Base-by-base conservation (phyloP, 2,888 invertebrate genomes). In the Xanthostigma xanthostigma region DNA sequence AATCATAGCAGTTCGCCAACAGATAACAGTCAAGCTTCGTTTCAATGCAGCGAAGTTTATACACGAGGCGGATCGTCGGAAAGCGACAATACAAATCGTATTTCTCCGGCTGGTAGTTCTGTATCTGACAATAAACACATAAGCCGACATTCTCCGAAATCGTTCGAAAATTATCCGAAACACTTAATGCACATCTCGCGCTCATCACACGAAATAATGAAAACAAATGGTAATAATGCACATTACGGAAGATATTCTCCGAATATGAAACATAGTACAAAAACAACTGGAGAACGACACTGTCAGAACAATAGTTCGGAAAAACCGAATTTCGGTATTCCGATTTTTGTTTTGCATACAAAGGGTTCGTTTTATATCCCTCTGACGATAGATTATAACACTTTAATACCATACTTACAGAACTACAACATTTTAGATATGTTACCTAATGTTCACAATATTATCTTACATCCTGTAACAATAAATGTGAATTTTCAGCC, bases 301-400 rank as follows among this genome's bases (percentile, higher is more conserved):
- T 48, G 12, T 60, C 62, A 47, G 63, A 62, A 38, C 51, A 56
- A 9, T 57, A 49, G 45, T 45, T 36, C 46, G 6, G 45, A 42
- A 42, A 36, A 44, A 46, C 43, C 57, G 35, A 67, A 66, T 12
- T 71, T 77, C 54, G 74, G 77, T 45, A 82, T 93, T 44, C 93
- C 94, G 0, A 84, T 92, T 38, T 94, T 94, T 65, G 92, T 90
- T 3, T 71, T 94, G 37, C 91, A 93, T 64, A 78, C 90, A n/a
- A 80, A 83, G 53, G 92, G 93, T 39, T 76, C 81, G 44, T 93
- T 85, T 67, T 94, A 94, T 69, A 78, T 94, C 48, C 93, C 94
- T 1, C 68, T 93, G 51, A 84, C 83, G 53, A 73, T 92, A 46
- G 89, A 89, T 57, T 80, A 82, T 58, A 74, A 81, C 45, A 72